A percentile compares a stretch with the other conserved stretches of the same genome.
Conservation (phyloP, 2,888 invertebrate genomes). For the Xanthorhoe spadicearia region DNA sequence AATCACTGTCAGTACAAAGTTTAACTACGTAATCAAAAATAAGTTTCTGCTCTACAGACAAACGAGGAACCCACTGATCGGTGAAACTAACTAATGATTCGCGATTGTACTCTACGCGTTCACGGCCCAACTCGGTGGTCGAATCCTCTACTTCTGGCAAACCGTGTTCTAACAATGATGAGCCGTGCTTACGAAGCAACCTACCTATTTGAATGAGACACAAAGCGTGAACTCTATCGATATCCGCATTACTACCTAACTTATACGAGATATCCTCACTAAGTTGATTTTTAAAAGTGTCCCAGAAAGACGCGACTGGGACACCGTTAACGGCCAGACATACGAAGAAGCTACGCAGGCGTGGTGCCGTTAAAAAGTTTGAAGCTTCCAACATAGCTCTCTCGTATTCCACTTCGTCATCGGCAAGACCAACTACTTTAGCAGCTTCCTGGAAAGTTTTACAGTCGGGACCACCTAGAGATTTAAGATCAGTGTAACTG, state of each 20-base stretch:
- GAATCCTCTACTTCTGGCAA: background rate
- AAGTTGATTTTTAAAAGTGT: background rate
- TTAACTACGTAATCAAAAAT: no score
- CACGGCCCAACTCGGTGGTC: slow-evolving; percentile 11
- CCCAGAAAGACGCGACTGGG: background rate
- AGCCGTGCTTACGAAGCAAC: slow-evolving; percentile 7
- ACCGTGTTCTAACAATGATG: background rate
- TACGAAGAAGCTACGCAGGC: no score
- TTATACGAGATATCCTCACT: background rate
- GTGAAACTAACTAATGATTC: background rate
- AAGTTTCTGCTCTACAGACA: no score
- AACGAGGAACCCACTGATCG: no score
- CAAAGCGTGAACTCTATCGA: slow-evolving; percentile 7
- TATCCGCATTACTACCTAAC: no score
- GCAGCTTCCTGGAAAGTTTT: no score
- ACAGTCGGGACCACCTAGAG: slow-evolving; percentile 33
- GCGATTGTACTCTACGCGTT: slow-evolving; percentile 8
- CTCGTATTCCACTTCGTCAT: slow-evolving; percentile 24
- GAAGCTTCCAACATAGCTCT: slow-evolving; percentile 29
- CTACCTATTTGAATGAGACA: background rate
- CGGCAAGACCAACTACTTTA: slow-evolving; percentile 30
- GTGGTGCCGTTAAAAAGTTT: slow-evolving; percentile 14
- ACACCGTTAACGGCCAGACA: background rate
- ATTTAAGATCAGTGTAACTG: slow-evolving; percentile 25
- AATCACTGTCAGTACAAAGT: no score